A percentile compares a stretch with the other conserved stretches of the same genome.
These are phyloP conservation scores for Chlorodrepanis virens DNA, from an alignment of 2,113 vertebrate species.

Conservation along the genomic window DNA sequence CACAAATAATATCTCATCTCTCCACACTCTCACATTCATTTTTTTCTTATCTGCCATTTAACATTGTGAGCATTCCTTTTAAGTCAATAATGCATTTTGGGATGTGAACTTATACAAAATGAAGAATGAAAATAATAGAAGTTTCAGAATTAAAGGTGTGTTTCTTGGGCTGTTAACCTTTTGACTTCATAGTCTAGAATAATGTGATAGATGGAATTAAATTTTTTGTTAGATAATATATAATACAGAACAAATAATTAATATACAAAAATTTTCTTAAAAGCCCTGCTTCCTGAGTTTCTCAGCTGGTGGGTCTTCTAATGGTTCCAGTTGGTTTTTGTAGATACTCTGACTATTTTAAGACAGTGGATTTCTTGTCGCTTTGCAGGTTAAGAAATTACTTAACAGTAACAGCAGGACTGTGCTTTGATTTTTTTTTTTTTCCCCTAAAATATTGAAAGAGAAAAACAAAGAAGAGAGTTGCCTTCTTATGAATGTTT, in stretches of 20 bases:
- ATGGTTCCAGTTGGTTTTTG: background rate
- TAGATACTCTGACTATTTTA: background rate
- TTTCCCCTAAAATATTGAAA: background rate
- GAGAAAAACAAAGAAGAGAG: background rate
- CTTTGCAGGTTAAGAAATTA: background rate
- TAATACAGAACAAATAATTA: background rate
- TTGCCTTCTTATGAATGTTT: background rate
- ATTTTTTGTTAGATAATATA: background rate
- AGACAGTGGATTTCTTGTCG: background rate
- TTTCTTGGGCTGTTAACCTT: background rate
- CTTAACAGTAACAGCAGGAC: background rate
- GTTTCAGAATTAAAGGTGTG: background rate
- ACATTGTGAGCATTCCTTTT: background rate
- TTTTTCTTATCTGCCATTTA: background rate
- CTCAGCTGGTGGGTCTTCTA: background rate
- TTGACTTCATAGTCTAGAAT: background rate
- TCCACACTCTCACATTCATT: accelerated
- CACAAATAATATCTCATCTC: background rate
- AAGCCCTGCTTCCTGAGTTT: background rate
- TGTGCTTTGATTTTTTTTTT: background rate
- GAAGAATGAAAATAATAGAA: background rate
- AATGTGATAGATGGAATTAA: accelerated
- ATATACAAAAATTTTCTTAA: background rate
- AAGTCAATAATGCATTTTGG: background rate
- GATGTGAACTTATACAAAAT: background rate